Evolutionary conservation across 2,888 invertebrate species (phyloP).

Genomic region (Melipona beecheii): DNA sequence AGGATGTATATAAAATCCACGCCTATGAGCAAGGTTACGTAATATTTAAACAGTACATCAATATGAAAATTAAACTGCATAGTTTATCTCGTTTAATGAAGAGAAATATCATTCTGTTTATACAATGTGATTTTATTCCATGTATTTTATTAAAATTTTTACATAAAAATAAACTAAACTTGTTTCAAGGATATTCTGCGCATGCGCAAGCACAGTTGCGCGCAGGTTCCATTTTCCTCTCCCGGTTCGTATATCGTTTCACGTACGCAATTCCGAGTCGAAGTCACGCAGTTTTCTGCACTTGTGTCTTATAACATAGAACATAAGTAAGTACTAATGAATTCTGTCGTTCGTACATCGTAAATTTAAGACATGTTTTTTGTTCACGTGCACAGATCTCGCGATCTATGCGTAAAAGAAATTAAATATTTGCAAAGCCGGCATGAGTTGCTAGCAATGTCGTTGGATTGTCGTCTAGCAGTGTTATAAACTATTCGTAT

Average conservation of each 20-base stretch:
- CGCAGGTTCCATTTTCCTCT: slow-evolving; percentile 54
- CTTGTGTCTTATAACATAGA: slow-evolving; percentile 67
- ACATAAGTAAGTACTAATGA: slow-evolving; percentile 72
- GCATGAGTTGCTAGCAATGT: slow-evolving; percentile 71
- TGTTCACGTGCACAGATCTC: background rate
- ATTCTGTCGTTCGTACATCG: slow-evolving; percentile 4
- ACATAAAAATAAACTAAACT: slow-evolving; percentile 23
- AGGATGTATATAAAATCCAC: slow-evolving; percentile 59
- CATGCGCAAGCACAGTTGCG: slow-evolving; percentile 63
- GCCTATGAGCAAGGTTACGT: slow-evolving; percentile 65
- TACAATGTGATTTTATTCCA: slow-evolving; percentile 11
- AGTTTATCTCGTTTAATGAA: background rate
- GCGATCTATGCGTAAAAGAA: background rate
- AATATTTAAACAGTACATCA: slow-evolving; percentile 48
- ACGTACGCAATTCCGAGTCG: slow-evolving; percentile 68
- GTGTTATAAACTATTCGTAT: slow-evolving; percentile 4
- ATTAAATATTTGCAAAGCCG: slow-evolving; percentile 65
- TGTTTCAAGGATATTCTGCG: slow-evolving; percentile 45
- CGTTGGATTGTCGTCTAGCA: slow-evolving; percentile 71
- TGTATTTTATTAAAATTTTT: slow-evolving; percentile 15
- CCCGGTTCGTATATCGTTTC: slow-evolving; percentile 62
- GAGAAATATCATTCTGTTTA: background rate
- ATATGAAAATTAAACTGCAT: slow-evolving; percentile 8
- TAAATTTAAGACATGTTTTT: background rate
- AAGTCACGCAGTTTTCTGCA: slow-evolving; percentile 72